A percentile compares a stretch with the other conserved stretches of the same genome.
phyloP scores from a whole-genome alignment of 2,797 vertebrate genomes.

The Pelochelys cantorii region DNA sequence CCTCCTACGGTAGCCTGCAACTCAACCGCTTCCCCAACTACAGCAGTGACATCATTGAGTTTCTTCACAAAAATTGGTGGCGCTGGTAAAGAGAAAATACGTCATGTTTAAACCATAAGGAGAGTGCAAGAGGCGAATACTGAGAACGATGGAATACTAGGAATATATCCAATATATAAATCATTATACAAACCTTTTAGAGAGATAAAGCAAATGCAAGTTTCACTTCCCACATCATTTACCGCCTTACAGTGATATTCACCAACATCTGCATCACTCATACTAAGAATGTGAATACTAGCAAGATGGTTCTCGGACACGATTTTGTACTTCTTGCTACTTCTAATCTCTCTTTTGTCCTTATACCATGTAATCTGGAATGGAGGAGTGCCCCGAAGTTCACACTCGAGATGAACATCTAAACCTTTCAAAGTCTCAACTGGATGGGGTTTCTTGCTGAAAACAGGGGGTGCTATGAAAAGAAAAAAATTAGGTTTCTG shows the following conservation, averaged over 20 bases:
- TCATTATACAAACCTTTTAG: constrained; percentile 91
- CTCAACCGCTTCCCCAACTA: constrained; percentile 88
- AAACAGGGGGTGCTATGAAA: constrained; percentile 89
- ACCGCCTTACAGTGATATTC: constrained; percentile 95
- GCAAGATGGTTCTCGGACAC: constrained; percentile 90
- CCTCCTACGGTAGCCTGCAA: constrained; percentile 90
- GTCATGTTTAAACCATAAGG: neutral
- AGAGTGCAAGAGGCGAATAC: constrained; percentile 19
- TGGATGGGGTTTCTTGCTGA: constrained; percentile 88
- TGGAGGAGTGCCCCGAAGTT: constrained; percentile 91
- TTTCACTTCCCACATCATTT: constrained; percentile 94
- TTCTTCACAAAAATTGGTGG: constrained; percentile 95
- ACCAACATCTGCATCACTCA: constrained; percentile 88
- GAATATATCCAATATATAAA: neutral
- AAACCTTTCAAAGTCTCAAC: constrained; percentile 90
- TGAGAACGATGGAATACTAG: constrained; percentile 22
- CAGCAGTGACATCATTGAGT: constrained; percentile 89
- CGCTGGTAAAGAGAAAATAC: constrained; percentile 83
- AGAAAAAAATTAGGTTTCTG: neutral
- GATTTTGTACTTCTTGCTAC: constrained; percentile 96
- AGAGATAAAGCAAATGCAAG: constrained; percentile 86
- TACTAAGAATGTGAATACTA: constrained; percentile 90
- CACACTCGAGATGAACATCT: constrained; percentile 93
- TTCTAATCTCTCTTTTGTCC: constrained; percentile 93
- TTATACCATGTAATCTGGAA: constrained; percentile 96